phyloP scores from a whole-genome alignment of 2,888 invertebrate species.

The Hyposoter didymator region DNA sequence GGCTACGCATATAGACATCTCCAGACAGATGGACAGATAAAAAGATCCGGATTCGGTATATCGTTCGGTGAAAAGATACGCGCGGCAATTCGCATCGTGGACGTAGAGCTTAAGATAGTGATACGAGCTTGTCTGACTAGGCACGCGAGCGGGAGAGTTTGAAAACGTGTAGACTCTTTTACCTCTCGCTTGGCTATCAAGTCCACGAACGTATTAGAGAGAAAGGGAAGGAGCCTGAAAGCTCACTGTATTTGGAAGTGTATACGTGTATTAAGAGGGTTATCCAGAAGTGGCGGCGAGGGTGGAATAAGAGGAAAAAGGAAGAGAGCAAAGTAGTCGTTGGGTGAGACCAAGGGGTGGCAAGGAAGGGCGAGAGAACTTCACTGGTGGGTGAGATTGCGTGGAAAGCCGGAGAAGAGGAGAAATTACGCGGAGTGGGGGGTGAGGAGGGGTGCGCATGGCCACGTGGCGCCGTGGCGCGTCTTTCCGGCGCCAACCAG shows the following conservation, averaged over 20 bases:
- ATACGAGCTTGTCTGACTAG: slow-evolving; percentile 30
- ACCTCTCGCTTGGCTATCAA: neutral
- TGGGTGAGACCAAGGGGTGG: slow-evolving; percentile 29
- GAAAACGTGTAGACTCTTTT: slow-evolving; percentile 50
- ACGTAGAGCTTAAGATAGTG: slow-evolving; percentile 58
- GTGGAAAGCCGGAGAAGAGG: slow-evolving; percentile 59
- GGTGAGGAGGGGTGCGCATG: slow-evolving; percentile 74
- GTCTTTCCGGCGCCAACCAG: slow-evolving; percentile 82
- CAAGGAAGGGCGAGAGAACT: slow-evolving; percentile 67
- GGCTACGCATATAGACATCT: slow-evolving; percentile 10
- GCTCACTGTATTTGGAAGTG: slow-evolving; percentile 28
- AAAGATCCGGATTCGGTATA: slow-evolving; percentile 39
- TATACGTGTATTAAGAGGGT: slow-evolving; percentile 40
- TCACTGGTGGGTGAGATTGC: slow-evolving; percentile 66
- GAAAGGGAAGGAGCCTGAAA: slow-evolving; percentile 35
- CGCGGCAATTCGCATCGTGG: slow-evolving; percentile 56
- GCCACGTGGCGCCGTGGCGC: slow-evolving; percentile 84
- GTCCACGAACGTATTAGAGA: slow-evolving; percentile 39
- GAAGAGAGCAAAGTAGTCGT: slow-evolving; percentile 61
- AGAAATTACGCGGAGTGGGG: slow-evolving; percentile 53
- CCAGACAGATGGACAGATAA: slow-evolving; percentile 22
- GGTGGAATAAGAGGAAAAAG: slow-evolving; percentile 52
- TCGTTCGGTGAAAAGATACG: slow-evolving; percentile 60
- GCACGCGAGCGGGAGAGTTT: slow-evolving; percentile 15
- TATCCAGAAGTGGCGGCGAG: slow-evolving; percentile 66